Evolutionary conservation across 2,113 vertebrate species (phyloP), one percentile per base, ranked within the genome.

Genomic region (Archocentrus centrarchus): DNA sequence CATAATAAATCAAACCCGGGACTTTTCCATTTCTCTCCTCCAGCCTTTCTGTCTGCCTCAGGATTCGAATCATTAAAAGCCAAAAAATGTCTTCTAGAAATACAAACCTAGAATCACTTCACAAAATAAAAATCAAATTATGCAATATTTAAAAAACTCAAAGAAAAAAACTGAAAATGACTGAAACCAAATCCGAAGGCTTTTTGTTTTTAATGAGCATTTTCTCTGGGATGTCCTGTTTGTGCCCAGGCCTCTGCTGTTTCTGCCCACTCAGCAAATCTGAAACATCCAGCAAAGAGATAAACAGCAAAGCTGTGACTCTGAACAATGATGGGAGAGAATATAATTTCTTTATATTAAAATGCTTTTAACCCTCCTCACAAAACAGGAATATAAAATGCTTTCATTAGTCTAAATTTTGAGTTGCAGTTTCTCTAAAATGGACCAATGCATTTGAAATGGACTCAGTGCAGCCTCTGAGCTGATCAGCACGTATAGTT

Each of bases 181-280:
- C 0, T 63, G 35, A 7, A 32, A 63, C 6, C 3, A 2, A 63
- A 39, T 63, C 35, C 2, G 61, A 39, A 32, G 30, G 7, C 0
- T 35, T 39, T 61, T 63, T 63, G n/a, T 15, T 14, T 63, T 63
- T n/a, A 39, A 39, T 39, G 35, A 63, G 61, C 1, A 13, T 20
- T 39, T 63, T 35, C 35, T 63, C 18, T 64, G 35, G 18, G 0
- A 64, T 22, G 6, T 39, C 2, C 11, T 14, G 61, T 22, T 39
- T 39, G 61, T 39, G 61, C 11, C 61, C 35, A 64, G 61, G 20
- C 7, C n/a, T 64, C 11, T 64, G 62, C 35, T 8, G 62, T 64
- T 64, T 64, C 35, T 64, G 39, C 35, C 61, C 7, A 3, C 35
- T 64, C 61, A 64, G 61, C 18, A 64, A 64, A 39, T 64, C 35